These are phyloP conservation scores for Pterocles orientalis DNA, from an alignment of 2,113 vertebrate species.

Conservation along the genomic window DNA sequence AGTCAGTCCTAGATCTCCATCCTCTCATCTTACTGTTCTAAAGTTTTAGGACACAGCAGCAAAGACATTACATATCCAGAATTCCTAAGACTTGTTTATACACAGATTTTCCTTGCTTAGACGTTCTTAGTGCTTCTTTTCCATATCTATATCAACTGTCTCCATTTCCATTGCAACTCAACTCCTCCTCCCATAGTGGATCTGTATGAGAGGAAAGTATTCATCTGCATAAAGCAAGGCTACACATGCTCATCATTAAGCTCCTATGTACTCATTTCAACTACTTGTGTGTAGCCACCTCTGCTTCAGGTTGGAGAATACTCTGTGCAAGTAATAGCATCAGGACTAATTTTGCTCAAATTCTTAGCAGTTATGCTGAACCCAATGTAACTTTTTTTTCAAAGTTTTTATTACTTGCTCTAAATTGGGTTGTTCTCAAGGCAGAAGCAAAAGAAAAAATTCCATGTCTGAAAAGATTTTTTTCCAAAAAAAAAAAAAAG, in stretches of 20 bases:
- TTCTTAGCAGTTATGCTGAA: not conserved
- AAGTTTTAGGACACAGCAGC: not conserved
- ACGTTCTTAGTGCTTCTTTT: not conserved
- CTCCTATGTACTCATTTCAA: not conserved
- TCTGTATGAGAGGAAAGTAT: not conserved
- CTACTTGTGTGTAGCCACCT: not conserved
- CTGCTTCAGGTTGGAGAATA: not conserved
- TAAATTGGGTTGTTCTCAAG: not conserved
- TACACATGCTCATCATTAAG: not conserved
- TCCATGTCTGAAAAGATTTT: not conserved
- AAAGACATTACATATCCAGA: not conserved
- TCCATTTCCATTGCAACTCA: not conserved
- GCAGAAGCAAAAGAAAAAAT: not conserved
- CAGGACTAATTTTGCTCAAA: not conserved
- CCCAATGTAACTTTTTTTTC: not conserved
- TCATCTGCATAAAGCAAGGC: not conserved
- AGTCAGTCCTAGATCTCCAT: not conserved
- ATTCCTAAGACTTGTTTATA: not conserved
- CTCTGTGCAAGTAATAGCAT: not conserved
- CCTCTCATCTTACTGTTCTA: not conserved
- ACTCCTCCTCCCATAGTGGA: not conserved
- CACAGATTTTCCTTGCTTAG: not conserved
- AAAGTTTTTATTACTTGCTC: not conserved
- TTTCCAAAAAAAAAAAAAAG: not conserved
- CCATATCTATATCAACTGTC: not conserved